Evolutionary conservation across 2,113 vertebrate genomes (phyloP).

Genomic region (Ctenodactylus gundi): DNA sequence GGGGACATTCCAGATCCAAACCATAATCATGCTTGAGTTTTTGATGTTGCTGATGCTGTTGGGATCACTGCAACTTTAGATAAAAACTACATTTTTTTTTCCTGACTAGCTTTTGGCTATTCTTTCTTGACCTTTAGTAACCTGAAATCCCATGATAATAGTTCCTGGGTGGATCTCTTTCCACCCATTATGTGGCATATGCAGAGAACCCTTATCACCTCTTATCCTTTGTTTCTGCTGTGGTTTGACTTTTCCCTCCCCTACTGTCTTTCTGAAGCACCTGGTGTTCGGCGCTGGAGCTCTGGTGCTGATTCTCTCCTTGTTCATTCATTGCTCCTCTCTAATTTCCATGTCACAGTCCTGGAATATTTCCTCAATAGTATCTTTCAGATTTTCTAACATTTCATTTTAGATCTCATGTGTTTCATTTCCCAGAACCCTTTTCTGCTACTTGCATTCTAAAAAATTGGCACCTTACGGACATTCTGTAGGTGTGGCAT

Average conservation of each 20-base stretch:
- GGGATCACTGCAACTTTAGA: background rate
- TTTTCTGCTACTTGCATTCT: background rate
- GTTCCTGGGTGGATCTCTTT: background rate
- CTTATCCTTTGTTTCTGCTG: background rate
- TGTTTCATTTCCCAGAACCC: background rate
- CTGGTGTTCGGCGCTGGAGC: background rate
- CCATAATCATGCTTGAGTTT: background rate
- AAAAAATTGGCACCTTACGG: background rate
- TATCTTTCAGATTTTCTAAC: background rate
- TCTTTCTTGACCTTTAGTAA: background rate
- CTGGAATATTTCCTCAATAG: background rate
- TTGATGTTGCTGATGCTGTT: background rate
- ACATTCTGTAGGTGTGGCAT: background rate
- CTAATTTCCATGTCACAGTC: background rate
- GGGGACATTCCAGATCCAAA: too few relatives aligned
- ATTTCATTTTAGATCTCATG: background rate
- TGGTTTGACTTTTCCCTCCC: background rate
- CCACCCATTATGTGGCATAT: accelerated
- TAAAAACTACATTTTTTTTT: background rate
- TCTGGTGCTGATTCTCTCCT: background rate
- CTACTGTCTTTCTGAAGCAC: background rate
- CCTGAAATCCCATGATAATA: background rate
- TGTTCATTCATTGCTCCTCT: background rate
- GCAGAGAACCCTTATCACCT: background rate
- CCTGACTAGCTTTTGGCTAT: background rate